Base-by-base conservation (phyloP, 2,888 invertebrate species). In the Rhyacophila evoluta region DNA sequence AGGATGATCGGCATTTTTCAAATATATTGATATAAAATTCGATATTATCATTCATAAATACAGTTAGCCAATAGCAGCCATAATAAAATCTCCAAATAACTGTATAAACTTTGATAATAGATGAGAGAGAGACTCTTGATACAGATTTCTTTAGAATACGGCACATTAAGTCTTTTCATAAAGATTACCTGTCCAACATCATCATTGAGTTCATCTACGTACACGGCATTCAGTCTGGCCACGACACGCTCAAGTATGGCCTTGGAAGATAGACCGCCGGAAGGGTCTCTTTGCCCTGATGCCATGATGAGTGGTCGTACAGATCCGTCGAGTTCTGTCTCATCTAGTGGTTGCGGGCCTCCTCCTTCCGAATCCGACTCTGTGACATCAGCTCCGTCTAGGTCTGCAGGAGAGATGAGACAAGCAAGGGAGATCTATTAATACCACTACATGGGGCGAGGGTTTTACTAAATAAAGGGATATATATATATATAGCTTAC, bases 181-280 rank as follows among this genome's bases (percentile, higher is more conserved):
- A n/a, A n/a, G n/a, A n/a, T 87, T 82, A 92, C 92, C 87, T 86
- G 87, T 8, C 91, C 92, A 70, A 89, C 87, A 82, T 91, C 88
- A 81, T 88, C 86, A 78, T 90, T 88, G 1, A 89, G 89, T 80
- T 91, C 91, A 25, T 90, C 87, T 0, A 86, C 85, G 79, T 91
- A 92, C 3, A 81, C 79, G 1, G 73, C 83, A 79, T 86, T 85
- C 71, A 89, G 86, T 81, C 86, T 84, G 1, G 86, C 84, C 3
- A 87, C 83, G 1, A 87, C 84, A 1, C 86, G 86, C 10, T 84
- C 83, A 79, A 82, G 84, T 1, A 55, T 55, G 3, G 2, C 55
- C 55, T 55, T 55, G 55, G 72, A 33, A 6, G 37, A 33, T 12
- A 72, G 37, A 8, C 8, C 72, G 19, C 27, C 37, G 1, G 36